A percentile compares a stretch with the other conserved stretches of the same genome.
Evolutionary conservation across 2,888 invertebrate species (phyloP).

Genomic region (Parapristionchus giblindavisi): DNA sequence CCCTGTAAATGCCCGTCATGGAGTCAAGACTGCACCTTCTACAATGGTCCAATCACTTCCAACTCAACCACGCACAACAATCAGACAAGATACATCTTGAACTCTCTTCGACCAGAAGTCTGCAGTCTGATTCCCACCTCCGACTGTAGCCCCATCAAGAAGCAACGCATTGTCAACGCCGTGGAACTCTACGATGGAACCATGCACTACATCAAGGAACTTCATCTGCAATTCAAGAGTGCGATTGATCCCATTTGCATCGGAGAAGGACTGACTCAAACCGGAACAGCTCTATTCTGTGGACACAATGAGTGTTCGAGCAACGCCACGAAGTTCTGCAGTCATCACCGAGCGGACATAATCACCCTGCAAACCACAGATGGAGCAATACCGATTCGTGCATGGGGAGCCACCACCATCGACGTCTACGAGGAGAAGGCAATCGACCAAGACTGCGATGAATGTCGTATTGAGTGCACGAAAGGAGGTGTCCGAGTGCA

Average conservation of each 20-base stretch:
- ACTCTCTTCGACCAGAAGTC: not conserved
- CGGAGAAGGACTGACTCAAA: too few species aligned
- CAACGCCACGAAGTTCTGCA: too few species aligned
- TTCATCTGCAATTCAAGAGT: not conserved
- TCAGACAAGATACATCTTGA: not conserved
- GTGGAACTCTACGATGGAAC: not conserved
- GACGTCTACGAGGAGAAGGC: too few species aligned
- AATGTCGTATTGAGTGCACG: too few species aligned
- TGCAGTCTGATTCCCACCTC: not conserved
- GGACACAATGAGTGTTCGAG: too few species aligned
- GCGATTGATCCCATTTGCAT: not conserved
- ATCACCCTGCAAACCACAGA: too few species aligned
- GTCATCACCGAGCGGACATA: too few species aligned
- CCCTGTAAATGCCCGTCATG: not conserved
- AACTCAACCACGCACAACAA: not conserved
- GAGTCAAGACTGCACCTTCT: not conserved
- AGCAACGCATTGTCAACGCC: not conserved
- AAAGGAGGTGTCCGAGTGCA: too few species aligned
- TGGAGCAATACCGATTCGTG: too few species aligned
- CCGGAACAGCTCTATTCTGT: too few species aligned
- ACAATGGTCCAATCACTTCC: not conserved
- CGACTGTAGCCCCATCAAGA: not conserved
- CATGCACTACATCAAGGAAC: not conserved
- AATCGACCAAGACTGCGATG: too few species aligned
- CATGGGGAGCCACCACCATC: too few species aligned